Percentiles rank a stretch among this genome's conserved stretches.
Evolutionary conservation across 1,140 invertebrate species (phyloP).

Genomic region (Nautilus pompilius): DNA sequence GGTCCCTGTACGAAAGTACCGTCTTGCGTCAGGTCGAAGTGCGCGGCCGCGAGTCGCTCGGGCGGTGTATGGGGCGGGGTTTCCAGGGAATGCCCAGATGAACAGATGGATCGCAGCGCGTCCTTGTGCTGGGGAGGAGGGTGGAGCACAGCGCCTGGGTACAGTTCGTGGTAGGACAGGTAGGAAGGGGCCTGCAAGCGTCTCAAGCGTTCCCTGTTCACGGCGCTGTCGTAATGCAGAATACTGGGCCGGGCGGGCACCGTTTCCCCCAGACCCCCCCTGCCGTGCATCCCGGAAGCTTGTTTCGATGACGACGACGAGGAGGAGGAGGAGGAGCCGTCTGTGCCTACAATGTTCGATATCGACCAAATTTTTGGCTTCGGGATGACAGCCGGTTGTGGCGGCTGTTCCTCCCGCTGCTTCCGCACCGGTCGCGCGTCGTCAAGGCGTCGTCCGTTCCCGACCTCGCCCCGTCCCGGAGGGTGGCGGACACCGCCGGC

Average conservation of each 20-base stretch:
- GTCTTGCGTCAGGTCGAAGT: no score
- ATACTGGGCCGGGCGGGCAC: conserved; percentile 1
- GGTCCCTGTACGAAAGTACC: no score
- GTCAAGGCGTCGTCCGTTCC: no score
- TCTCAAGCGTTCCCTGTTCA: not conserved
- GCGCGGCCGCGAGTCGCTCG: not conserved
- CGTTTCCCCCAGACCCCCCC: no score
- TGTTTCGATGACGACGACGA: no score
- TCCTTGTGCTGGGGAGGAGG: not conserved
- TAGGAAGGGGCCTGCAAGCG: not conserved
- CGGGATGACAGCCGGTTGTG: no score
- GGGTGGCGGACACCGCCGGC: no score
- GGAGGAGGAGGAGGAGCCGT: no score
- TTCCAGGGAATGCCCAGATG: not conserved
- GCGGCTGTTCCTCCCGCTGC: no score
- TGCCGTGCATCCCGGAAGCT: no score
- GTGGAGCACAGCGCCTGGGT: not conserved
- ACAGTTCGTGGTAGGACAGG: not conserved
- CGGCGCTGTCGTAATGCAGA: not conserved
- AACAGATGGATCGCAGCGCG: not conserved
- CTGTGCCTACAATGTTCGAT: not conserved
- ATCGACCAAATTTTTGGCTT: conserved; percentile 3
- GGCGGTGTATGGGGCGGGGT: not conserved
- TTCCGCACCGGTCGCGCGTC: no score
- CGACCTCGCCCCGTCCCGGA: no score